phyloP scores from a whole-genome alignment of 1,140 invertebrate species.

The Plutomurus gul region DNA sequence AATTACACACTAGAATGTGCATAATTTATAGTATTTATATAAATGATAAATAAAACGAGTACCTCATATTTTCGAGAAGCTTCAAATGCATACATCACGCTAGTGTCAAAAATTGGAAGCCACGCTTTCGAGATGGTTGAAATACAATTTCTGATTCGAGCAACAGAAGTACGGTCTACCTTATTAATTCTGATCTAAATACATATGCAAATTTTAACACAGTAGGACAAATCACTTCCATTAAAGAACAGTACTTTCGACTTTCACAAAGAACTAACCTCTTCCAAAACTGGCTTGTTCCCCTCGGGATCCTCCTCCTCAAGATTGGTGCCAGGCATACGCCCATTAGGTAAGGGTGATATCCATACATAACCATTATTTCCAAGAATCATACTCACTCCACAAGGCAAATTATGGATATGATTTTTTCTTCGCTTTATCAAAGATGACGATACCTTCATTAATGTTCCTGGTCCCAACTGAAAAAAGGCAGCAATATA shows the following conservation, averaged over 20 bases:
- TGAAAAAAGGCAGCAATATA: too few relatives aligned
- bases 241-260: not conserved
- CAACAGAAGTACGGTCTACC: slow-evolving; percentile 78
- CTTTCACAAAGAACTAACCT: slow-evolving; percentile 56
- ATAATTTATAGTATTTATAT: too few relatives aligned
- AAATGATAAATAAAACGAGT: not conserved
- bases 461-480: slow-evolving; percentile 81
- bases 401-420: slow-evolving; percentile 90
- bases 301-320: slow-evolving; percentile 70
- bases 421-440: slow-evolving; percentile 94
- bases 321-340: slow-evolving; percentile 55
- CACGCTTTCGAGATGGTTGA: slow-evolving; percentile 79
- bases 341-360: slow-evolving; percentile 65
- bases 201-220: slow-evolving; percentile 7
- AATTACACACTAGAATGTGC: too few relatives aligned
- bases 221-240: slow-evolving; percentile 5
- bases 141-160: slow-evolving; percentile 87
- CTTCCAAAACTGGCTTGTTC: slow-evolving; percentile 78
- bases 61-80: slow-evolving; percentile 81
- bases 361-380: slow-evolving; percentile 98
- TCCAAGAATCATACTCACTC: slow-evolving; percentile 89
- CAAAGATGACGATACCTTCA: slow-evolving; percentile 90
- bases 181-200: slow-evolving; percentile 68
- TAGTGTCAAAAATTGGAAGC: slow-evolving; percentile 90
- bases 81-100: slow-evolving; percentile 88